phyloP scores from a whole-genome alignment of 2,113 vertebrate genomes.

The Xiphophorus hellerii region DNA sequence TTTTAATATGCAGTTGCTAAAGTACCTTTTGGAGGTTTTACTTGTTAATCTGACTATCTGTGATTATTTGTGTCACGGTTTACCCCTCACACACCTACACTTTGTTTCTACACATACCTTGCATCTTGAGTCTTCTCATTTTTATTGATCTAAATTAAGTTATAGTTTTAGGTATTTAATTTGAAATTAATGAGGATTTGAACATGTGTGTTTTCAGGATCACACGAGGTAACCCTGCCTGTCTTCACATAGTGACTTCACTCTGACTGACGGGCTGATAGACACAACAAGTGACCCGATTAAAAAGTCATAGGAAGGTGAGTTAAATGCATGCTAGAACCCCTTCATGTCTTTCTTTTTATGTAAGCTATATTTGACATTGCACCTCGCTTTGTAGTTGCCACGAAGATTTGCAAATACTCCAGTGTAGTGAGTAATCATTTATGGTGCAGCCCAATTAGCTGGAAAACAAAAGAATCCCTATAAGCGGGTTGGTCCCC shows the following conservation, averaged over 20 bases:
- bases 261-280: slow-evolving; percentile 23
- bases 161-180: slow-evolving; percentile 21
- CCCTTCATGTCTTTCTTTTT: slow-evolving; percentile 1
- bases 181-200: slow-evolving; percentile 30
- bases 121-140: background rate
- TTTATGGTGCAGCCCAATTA: slow-evolving; percentile 33
- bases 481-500: slow-evolving; percentile 30
- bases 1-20: background rate
- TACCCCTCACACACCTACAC: background rate
- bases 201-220: slow-evolving; percentile 59
- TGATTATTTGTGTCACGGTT: background rate
- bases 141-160: slow-evolving; percentile 12
- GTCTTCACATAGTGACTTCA: slow-evolving; percentile 42
- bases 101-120: background rate
- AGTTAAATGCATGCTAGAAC: slow-evolving; percentile 35
- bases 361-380: background rate
- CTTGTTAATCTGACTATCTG: background rate
- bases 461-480: slow-evolving; percentile 41
- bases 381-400: background rate
- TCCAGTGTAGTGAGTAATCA: slow-evolving; percentile 16
- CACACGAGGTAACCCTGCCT: slow-evolving; percentile 30
- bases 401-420: slow-evolving; percentile 1
- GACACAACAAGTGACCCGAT: slow-evolving; percentile 22
- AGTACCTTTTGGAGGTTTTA: background rate
- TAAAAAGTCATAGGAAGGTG: slow-evolving; percentile 55